Evolutionary conservation across 2,888 invertebrate species (phyloP).

Genomic region (Dryadula phaetusa): DNA sequence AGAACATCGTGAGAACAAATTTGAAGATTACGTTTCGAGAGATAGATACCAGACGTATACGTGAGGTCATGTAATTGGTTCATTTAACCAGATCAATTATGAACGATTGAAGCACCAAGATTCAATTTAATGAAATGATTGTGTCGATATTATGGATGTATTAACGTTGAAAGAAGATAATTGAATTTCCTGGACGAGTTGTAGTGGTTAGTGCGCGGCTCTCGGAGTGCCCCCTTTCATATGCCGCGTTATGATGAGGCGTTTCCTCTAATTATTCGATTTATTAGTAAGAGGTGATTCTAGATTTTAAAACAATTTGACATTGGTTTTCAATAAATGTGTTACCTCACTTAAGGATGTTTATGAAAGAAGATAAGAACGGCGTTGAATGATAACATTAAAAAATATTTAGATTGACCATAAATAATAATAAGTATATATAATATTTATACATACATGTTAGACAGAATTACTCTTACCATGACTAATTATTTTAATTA

Average conservation of each 20-base stretch:
- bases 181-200: conserved; percentile 81
- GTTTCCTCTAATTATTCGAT: conserved; percentile 82
- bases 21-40: conserved; percentile 1
- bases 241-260: conserved; percentile 69
- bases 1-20: conserved; percentile 12
- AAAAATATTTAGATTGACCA: not conserved
- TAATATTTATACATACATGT: not conserved
- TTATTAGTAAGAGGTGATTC: conserved; percentile 74
- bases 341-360: conserved; percentile 50
- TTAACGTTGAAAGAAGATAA: conserved; percentile 81
- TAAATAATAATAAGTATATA: conserved; percentile 7
- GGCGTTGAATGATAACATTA: conserved; percentile 6
- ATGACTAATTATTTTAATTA: conserved; percentile 18
- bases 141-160: conserved; percentile 74
- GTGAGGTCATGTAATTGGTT: conserved; percentile 51
- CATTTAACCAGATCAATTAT: conserved; percentile 74
- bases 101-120: conserved; percentile 71
- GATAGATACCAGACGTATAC: conserved; percentile 31
- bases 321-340: conserved; percentile 61
- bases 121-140: conserved; percentile 82
- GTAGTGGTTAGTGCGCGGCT: conserved; percentile 67
- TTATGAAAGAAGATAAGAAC: not conserved
- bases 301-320: conserved; percentile 64
- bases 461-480: not conserved
- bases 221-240: conserved; percentile 73